Evolutionary conservation across 2,797 vertebrate genomes (phyloP).

Genomic region (Loriculus beryllinus): DNA sequence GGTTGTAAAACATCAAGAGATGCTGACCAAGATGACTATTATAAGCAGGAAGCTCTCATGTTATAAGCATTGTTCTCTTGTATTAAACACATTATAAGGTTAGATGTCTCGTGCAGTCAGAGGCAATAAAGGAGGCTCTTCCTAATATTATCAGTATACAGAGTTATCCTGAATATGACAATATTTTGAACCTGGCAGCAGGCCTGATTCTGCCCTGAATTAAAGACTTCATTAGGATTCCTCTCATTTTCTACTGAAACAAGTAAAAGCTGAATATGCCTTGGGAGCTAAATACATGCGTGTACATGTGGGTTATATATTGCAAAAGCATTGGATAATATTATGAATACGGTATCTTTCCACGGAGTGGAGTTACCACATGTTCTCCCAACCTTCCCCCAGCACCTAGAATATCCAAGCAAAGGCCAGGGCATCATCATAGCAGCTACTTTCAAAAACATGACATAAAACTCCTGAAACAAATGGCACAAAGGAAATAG

Average conservation of each 20-base stretch:
- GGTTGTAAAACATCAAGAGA: conserved; percentile 32
- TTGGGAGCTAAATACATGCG: not conserved
- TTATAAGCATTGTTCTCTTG: not conserved
- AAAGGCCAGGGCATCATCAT: rapidly evolving
- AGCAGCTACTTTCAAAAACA: not conserved
- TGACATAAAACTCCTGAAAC: not conserved
- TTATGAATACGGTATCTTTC: not conserved
- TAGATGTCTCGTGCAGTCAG: not conserved
- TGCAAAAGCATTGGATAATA: rapidly evolving
- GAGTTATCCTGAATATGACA: not conserved
- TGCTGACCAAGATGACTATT: conserved; percentile 53
- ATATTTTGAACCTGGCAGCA: not conserved
- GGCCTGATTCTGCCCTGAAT: not conserved
- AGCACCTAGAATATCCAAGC: not conserved
- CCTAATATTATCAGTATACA: not conserved
- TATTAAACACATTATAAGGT: not conserved
- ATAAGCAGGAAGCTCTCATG: not conserved
- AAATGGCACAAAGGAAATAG: rapidly evolving
- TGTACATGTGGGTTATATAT: rapidly evolving
- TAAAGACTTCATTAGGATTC: not conserved
- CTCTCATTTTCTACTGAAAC: not conserved
- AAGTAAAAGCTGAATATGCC: not conserved
- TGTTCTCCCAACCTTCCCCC: rapidly evolving
- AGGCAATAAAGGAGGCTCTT: not conserved
- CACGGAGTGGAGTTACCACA: rapidly evolving